Evolutionary conservation across 1,140 invertebrate genomes (phyloP).

Genomic region (Hydropsyche tenuis): DNA sequence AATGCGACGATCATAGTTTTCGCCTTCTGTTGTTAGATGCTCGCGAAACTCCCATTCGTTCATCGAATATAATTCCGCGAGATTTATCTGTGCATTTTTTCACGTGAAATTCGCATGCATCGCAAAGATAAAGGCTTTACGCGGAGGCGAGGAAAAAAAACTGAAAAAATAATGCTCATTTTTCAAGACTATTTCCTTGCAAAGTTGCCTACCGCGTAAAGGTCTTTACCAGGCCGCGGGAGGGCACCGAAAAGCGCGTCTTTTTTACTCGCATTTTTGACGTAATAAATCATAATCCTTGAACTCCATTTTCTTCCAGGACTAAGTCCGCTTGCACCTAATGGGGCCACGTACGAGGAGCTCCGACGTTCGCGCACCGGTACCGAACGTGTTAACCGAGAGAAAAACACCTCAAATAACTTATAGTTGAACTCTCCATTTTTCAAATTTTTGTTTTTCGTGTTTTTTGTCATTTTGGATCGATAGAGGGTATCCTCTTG

Average conservation of each 20-base stretch:
- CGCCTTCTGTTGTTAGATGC: too few relatives aligned
- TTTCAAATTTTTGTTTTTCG: too few relatives aligned
- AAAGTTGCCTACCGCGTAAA: constrained; percentile 27
- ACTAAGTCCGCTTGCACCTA: constrained; percentile 20
- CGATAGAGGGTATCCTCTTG: too few relatives aligned
- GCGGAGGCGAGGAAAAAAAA: constrained; percentile 18
- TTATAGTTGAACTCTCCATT: too few relatives aligned
- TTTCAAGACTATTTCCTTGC: constrained; percentile 34
- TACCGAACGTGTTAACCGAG: constrained; percentile 12
- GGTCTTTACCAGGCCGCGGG: neutral
- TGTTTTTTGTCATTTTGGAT: too few relatives aligned
- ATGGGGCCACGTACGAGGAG: constrained; percentile 6
- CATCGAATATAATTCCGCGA: constrained; percentile 26
- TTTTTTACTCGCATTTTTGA: constrained; percentile 11
- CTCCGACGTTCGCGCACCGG: neutral
- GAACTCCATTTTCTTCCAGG: constrained; percentile 33
- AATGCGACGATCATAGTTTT: too few relatives aligned
- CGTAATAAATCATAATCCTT: constrained; percentile 36
- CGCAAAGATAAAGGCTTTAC: constrained; percentile 36
- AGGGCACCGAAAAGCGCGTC: neutral
- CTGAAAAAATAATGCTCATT: constrained; percentile 40
- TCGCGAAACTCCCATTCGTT: neutral
- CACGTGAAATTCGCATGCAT: constrained; percentile 37
- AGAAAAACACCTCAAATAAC: too few relatives aligned
- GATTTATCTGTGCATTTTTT: constrained; percentile 39